phyloP scores from a whole-genome alignment of 2,888 invertebrate species.

The Drosophila rellima region DNA sequence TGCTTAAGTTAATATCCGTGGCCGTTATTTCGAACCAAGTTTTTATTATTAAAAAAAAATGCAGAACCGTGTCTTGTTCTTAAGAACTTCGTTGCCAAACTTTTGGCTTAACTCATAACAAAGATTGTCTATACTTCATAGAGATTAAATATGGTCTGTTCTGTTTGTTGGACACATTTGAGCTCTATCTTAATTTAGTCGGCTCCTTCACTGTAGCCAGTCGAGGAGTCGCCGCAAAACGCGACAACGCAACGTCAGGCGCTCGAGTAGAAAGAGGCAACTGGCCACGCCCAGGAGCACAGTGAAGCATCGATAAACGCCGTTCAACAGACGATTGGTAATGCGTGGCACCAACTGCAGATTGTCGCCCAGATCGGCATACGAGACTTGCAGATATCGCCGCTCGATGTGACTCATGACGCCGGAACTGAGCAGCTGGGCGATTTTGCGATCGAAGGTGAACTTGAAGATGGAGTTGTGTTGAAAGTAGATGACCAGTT shows the following conservation, averaged over 20 bases:
- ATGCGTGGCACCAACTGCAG: slow-evolving; percentile 15
- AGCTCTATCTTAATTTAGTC: no score
- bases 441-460: slow-evolving; percentile 65
- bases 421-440: slow-evolving; percentile 62
- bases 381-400: slow-evolving; percentile 29
- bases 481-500: slow-evolving; percentile 67
- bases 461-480: slow-evolving; percentile 62
- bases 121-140: neutral
- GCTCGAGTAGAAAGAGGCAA: slow-evolving; percentile 52
- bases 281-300: slow-evolving; percentile 20
- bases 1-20: no score
- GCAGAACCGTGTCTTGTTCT: no score
- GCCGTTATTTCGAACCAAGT: neutral
- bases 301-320: slow-evolving; percentile 32
- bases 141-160: no score
- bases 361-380: slow-evolving; percentile 4
- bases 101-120: neutral
- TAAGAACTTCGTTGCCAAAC: no score
- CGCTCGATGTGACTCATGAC: slow-evolving; percentile 58
- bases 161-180: no score
- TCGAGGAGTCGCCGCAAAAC: slow-evolving; percentile 31
- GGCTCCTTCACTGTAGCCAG: slow-evolving; percentile 35
- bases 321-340: slow-evolving; percentile 33
- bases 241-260: slow-evolving; percentile 24
- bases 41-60: no score